Evolutionary conservation across 2,888 invertebrate species (phyloP), one percentile per base, ranked within the genome.

Genomic region (Scaptomyza polygonia): DNA sequence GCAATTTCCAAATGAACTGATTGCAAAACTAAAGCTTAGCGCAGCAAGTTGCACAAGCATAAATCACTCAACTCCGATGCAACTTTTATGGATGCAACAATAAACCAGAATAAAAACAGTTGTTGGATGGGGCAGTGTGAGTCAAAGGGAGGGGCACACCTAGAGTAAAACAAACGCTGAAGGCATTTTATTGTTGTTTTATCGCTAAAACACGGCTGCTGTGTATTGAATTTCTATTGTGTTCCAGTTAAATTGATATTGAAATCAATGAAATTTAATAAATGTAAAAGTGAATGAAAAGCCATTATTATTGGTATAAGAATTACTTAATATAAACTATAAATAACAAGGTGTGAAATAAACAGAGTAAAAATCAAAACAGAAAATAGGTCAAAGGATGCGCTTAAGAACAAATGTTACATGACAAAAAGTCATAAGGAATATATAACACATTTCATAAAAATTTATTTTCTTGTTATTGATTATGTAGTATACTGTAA

Each of bases 41-140:
- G 47, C 48, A 14, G 6, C 44, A n/a, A 29, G 42, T 9, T 29
- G 12, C 12, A 14, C 7, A 14, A 30, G 5, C 29, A 42, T 47
- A 63, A 62, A 48, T 48, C 63, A 42, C 18, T 42, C 16, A 21
- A 39, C n/a, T 48, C 51, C 9, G n/a, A 5, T 25, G 39, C 56
- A 21, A 18, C 39, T 14, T 40, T 21, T 6, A 27, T 0, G 5
- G 27, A 27, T n/a, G 25, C 55, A 45, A 30, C 18, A 40, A 27
- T 25, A 39, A 25, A 44, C 29, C 5, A 21, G 11, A 8, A 12
- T 27, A 27, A 16, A 39, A 34, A 21, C 1, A 1, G n/a, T 1
- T 9, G 5, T 14, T 25, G 3, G 21, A 3, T 18, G 1, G 5
- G 3, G 27, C 0, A 11, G 7, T 5, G 5, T 21, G 21, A 21